phyloP scores from a whole-genome alignment of 2,797 vertebrate species.

The Catamblyrhynchus diadema region DNA sequence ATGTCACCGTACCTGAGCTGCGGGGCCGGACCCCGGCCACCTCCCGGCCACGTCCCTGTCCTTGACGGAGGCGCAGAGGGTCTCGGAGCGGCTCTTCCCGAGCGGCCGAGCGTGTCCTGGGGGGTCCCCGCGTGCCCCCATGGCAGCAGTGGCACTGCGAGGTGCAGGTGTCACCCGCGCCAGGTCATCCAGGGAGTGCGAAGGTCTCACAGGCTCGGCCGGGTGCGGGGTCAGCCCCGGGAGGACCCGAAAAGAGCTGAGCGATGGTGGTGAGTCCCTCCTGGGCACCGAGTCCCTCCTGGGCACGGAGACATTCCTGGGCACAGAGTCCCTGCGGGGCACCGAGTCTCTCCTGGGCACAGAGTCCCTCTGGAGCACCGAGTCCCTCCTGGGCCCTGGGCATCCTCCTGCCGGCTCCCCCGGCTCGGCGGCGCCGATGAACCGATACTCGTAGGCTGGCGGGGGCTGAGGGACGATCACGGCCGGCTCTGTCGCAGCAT shows the following conservation, averaged over 20 bases:
- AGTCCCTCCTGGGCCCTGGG: accelerated
- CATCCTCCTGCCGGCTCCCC: not conserved
- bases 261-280: not conserved
- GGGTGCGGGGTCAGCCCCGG: not conserved
- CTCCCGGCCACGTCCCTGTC: not conserved
- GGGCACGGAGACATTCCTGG: accelerated
- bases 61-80: slow-evolving; percentile 17
- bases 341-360: not conserved
- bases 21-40: not conserved
- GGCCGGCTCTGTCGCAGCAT: not conserved
- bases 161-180: not conserved
- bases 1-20: not conserved
- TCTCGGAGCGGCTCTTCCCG: slow-evolving; percentile 42
- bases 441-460: slow-evolving; percentile 66
- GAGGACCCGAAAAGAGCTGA: slow-evolving; percentile 23
- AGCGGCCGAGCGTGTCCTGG: not conserved
- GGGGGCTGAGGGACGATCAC: not conserved
- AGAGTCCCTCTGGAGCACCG: not conserved
- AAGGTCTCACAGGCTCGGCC: not conserved
- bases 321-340: not conserved
- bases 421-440: not conserved
- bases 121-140: not conserved
- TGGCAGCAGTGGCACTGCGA: not conserved
- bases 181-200: slow-evolving; percentile 71
- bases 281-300: not conserved